Conservation (phyloP, 2,888 invertebrate species). For the Minunthozetes semirufus region DNA sequence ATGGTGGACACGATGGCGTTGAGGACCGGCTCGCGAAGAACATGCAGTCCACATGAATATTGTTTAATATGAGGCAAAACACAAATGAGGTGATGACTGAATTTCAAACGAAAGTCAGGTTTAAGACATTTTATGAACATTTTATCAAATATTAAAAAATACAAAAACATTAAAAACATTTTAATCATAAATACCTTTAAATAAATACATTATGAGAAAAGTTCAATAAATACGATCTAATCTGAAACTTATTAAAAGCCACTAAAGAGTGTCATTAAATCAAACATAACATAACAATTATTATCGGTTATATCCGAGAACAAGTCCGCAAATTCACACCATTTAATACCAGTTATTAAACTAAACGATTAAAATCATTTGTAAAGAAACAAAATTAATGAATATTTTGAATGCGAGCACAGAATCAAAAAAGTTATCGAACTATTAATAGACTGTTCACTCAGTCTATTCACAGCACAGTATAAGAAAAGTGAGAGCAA, state of each 20-base stretch:
- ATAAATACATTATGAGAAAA: not conserved
- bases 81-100: not conserved
- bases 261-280: not conserved
- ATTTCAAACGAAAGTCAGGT: not conserved
- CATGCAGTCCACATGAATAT: not conserved
- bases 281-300: not conserved
- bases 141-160: not conserved
- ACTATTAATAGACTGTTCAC: not conserved
- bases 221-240: not conserved
- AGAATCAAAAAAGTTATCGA: not conserved
- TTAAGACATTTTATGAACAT: not conserved
- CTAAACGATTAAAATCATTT: too few species aligned
- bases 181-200: not conserved
- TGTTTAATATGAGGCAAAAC: not conserved
- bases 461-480: not conserved
- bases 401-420: not conserved
- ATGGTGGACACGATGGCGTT: slow-evolving; percentile 31
- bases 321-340: too few species aligned
- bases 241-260: not conserved
- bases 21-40: not conserved
- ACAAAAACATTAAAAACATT: not conserved
- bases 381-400: too few species aligned
- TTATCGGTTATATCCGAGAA: too few species aligned
- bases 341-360: too few species aligned
- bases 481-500: not conserved